These are phyloP conservation scores for Lophura nycthemera DNA, from an alignment of 2,113 vertebrate species.

Conservation along the genomic window DNA sequence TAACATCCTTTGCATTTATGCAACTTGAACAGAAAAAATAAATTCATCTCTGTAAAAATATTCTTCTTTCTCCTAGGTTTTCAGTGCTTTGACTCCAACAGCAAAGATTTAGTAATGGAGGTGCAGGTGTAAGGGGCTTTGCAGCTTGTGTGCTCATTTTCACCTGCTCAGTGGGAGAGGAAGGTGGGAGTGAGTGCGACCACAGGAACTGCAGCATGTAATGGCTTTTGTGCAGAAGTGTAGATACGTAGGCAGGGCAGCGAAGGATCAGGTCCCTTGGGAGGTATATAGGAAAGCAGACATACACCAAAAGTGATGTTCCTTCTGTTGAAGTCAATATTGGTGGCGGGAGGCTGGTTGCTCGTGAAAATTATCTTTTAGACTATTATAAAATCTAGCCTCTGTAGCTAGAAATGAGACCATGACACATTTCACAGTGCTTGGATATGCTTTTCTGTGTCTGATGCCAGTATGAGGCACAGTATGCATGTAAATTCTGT, in stretches of 20 bases:
- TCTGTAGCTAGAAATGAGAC: not conserved
- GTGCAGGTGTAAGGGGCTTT: not conserved
- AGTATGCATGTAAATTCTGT: not conserved
- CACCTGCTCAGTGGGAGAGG: conserved; percentile 47
- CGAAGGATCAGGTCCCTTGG: not conserved
- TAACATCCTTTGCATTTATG: not conserved
- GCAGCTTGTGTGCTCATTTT: conserved; percentile 48
- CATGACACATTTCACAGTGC: not conserved
- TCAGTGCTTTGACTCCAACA: not conserved
- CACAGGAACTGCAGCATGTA: conserved; percentile 10
- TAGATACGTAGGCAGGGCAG: not conserved
- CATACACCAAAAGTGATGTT: not conserved
- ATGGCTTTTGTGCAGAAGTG: not conserved
- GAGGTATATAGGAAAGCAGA: not conserved
- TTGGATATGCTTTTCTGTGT: not conserved
- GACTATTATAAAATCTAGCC: not conserved
- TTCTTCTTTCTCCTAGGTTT: not conserved
- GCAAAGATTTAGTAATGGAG: not conserved
- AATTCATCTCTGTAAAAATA: not conserved
- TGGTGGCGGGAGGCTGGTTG: not conserved
- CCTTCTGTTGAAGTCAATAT: not conserved
- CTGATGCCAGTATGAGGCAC: not conserved
- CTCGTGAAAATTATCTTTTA: not conserved
- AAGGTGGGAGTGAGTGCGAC: conserved; percentile 4
- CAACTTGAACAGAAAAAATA: not conserved